Conservation (phyloP, 2,113 vertebrate species). For the Menura novaehollandiae region DNA sequence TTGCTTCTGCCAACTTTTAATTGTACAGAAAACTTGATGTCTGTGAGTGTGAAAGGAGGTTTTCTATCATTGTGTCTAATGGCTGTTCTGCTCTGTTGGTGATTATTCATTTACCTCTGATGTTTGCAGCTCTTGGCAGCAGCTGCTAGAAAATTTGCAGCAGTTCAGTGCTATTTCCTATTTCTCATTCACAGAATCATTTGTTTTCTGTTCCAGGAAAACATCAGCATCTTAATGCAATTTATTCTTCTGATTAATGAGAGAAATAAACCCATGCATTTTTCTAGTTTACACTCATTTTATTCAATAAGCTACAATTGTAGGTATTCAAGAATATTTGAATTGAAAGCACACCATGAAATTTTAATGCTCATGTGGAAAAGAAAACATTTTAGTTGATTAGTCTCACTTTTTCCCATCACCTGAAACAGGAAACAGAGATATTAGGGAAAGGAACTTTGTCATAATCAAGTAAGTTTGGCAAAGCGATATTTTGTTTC, state of each 20-base stretch:
- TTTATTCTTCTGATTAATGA: slow-evolving; percentile 61
- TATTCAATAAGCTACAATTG: slow-evolving; percentile 23
- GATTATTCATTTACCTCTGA: slow-evolving; percentile 53
- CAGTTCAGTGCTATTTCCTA: neutral
- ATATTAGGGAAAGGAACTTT: slow-evolving; percentile 8
- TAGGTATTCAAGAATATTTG: slow-evolving; percentile 38
- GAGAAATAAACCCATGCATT: slow-evolving; percentile 4
- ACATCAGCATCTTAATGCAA: slow-evolving; percentile 23
- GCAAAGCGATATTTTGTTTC: slow-evolving; percentile 15
- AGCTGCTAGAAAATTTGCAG: neutral
- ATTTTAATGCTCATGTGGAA: slow-evolving; percentile 2
- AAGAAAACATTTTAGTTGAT: slow-evolving; percentile 35
- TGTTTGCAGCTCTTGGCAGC: neutral
- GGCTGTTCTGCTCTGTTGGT: slow-evolving; percentile 16
- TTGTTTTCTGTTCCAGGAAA: slow-evolving; percentile 44
- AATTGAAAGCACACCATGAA: slow-evolving; percentile 43
- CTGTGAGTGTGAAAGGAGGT: slow-evolving; percentile 12
- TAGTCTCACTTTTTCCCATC: slow-evolving; percentile 23
- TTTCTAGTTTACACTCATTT: slow-evolving; percentile 30
- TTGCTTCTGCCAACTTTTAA: slow-evolving; percentile 53
- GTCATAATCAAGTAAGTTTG: slow-evolving; percentile 9
- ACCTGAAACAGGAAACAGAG: slow-evolving; percentile 23
- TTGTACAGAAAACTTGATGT: neutral
- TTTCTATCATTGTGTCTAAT: slow-evolving; percentile 61
- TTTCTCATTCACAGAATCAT: slow-evolving; percentile 8